phyloP scores from a whole-genome alignment of 1,140 invertebrate genomes.

The Drosophila littoralis region DNA sequence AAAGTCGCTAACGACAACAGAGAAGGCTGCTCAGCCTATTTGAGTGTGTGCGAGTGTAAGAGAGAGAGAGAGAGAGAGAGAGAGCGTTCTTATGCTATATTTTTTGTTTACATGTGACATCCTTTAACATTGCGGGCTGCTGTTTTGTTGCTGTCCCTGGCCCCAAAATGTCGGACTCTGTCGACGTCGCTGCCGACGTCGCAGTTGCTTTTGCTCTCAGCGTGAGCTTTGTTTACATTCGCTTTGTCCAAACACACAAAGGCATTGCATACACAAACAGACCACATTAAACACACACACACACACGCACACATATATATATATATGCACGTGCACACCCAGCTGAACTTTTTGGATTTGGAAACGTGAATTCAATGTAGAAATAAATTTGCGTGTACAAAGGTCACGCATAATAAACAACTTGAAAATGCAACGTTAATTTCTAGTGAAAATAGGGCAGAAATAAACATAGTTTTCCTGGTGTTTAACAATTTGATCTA shows the following conservation, averaged over 20 bases:
- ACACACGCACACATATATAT: constrained; percentile 19
- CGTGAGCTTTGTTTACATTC: constrained; percentile 67
- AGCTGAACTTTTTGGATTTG: constrained; percentile 40
- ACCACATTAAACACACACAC: constrained; percentile 39
- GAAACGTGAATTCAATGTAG: neutral
- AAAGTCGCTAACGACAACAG: constrained; percentile 51
- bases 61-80: neutral
- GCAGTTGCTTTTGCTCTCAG: constrained; percentile 30
- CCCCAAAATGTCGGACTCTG: constrained; percentile 69
- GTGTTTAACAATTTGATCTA: no score
- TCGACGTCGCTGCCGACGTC: constrained; percentile 39
- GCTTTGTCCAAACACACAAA: constrained; percentile 71
- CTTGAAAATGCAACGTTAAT: no score
- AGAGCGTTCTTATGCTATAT: constrained; percentile 1
- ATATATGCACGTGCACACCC: constrained; percentile 35
- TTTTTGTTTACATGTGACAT: constrained; percentile 73
- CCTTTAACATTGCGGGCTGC: constrained; percentile 52
- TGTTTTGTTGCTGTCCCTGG: constrained; percentile 62
- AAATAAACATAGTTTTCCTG: no score
- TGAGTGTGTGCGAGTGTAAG: neutral
- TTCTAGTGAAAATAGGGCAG: no score
- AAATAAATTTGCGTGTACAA: no score
- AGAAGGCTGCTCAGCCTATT: neutral
- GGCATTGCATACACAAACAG: constrained; percentile 44
- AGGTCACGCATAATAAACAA: no score